Percentiles rank a stretch among this genome's conserved stretches.
These are phyloP conservation scores for Bungarus multicinctus DNA, from an alignment of 2,113 vertebrate species.

Conservation along the genomic window DNA sequence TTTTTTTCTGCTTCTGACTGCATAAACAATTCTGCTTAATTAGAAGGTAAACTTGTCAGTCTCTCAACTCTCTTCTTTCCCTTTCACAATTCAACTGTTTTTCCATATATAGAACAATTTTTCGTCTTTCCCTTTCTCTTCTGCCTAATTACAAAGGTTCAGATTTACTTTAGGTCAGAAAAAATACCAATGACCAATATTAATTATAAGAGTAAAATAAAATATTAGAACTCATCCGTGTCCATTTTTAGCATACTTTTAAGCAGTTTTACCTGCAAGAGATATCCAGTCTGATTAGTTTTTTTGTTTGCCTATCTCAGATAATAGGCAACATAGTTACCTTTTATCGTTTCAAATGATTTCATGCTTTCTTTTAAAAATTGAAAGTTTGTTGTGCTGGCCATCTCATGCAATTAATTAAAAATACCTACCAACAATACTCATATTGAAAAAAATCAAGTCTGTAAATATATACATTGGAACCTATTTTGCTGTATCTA, in stretches of 20 bases:
- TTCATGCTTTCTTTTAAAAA: constrained; percentile 55
- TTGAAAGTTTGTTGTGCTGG: not conserved
- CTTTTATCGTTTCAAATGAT: constrained; percentile 41
- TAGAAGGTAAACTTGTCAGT: not conserved
- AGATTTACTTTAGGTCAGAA: not conserved
- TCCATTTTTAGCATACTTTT: constrained; percentile 47
- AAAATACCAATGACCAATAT: not conserved
- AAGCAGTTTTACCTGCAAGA: constrained; percentile 37
- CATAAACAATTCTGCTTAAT: not conserved
- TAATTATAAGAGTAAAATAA: not conserved
- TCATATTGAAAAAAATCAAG: not conserved
- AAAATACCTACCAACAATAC: constrained; percentile 24
- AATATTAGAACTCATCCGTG: constrained; percentile 27
- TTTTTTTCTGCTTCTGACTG: not conserved
- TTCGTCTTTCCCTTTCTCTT: not conserved
- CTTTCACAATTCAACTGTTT: not conserved
- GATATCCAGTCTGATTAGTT: constrained; percentile 43
- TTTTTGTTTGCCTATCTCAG: constrained; percentile 59
- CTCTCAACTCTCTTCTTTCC: not conserved
- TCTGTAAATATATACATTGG: not conserved
- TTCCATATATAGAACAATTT: not conserved
- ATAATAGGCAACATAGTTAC: constrained; percentile 43
- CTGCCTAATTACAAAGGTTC: not conserved
- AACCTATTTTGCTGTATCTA: not conserved
- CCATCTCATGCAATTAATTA: constrained; percentile 2